These are phyloP conservation scores for Rhabdomys dilectus DNA, from an alignment of 2,113 vertebrate genomes.

Conservation along the genomic window DNA sequence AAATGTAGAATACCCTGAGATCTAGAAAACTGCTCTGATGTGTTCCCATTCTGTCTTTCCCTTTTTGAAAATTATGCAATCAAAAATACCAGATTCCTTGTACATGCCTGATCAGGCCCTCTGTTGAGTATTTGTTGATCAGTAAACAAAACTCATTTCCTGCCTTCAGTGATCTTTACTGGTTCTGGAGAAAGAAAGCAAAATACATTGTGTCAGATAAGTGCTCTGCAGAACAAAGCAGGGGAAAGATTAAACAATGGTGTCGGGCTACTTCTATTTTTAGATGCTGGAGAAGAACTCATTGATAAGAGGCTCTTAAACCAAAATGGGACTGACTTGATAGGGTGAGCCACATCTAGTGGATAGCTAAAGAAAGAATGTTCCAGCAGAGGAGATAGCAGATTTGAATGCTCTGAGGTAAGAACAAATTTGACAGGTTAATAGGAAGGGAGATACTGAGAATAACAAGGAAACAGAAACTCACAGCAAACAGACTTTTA, in stretches of 20 bases:
- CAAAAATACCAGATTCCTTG: slow-evolving; percentile 8
- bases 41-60: slow-evolving; percentile 7
- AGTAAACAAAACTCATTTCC: not conserved
- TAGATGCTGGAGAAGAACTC: slow-evolving; percentile 21
- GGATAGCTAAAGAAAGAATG: slow-evolving; percentile 2
- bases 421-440: not conserved
- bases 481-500: not conserved
- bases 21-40: not conserved
- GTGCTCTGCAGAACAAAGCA: slow-evolving; percentile 16
- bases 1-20: slow-evolving; percentile 35
- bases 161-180: not conserved
- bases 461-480: not conserved
- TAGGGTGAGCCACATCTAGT: not conserved
- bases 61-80: not conserved
- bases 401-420: slow-evolving; percentile 18
- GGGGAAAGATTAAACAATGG: not conserved
- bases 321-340: slow-evolving; percentile 25
- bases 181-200: slow-evolving; percentile 17
- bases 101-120: not conserved
- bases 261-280: not conserved
- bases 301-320: slow-evolving; percentile 20
- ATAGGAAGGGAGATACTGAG: not conserved
- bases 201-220: not conserved
- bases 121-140: not conserved
- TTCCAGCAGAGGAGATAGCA: not conserved